phyloP scores from a whole-genome alignment of 2,797 vertebrate species.

The Coluber constrictor region DNA sequence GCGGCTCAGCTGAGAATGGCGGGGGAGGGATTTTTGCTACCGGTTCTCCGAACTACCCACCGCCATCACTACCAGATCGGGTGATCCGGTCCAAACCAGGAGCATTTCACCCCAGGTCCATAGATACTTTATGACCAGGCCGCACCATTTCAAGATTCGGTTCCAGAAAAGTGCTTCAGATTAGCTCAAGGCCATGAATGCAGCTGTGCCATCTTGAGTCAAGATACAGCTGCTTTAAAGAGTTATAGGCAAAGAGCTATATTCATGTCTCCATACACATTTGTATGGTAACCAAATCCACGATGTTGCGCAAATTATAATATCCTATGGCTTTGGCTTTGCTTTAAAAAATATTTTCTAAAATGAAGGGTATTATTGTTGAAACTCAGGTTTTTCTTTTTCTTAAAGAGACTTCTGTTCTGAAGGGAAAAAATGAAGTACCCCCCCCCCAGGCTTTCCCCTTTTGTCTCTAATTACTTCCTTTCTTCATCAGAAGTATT shows the following conservation, averaged over 20 bases:
- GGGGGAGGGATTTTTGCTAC: no score
- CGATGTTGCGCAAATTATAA: not conserved
- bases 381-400: not conserved
- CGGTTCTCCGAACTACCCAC: no score
- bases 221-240: not conserved
- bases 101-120: not conserved
- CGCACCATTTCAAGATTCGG: not conserved
- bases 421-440: not conserved
- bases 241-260: not conserved
- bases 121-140: not conserved
- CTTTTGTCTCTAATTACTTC: not conserved
- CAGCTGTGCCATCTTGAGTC: not conserved
- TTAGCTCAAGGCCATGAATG: not conserved
- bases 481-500: not conserved
- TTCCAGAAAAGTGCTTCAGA: not conserved
- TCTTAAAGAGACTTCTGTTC: slow-evolving; percentile 37
- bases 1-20: no score
- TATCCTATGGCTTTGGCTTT: not conserved
- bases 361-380: not conserved
- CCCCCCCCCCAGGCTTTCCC: not conserved
- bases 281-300: not conserved
- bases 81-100: no score
- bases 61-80: fast-evolving
- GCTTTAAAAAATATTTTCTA: not conserved
- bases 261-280: not conserved